These are phyloP conservation scores for Schizopygopsis pylzovi DNA, from an alignment of 2,797 vertebrate species.

Conservation along the genomic window DNA sequence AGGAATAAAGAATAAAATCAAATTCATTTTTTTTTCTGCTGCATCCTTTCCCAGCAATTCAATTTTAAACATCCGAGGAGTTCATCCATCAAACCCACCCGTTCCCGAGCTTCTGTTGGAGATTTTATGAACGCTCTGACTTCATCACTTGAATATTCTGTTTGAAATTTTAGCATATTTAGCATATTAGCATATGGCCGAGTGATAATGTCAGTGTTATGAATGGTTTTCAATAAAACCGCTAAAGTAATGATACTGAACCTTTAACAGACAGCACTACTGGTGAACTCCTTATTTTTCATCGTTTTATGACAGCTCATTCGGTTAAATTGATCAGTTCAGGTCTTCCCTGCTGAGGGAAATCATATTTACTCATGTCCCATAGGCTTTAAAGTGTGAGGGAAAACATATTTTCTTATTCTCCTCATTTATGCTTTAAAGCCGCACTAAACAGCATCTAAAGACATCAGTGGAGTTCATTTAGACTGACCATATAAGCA, in stretches of 20 bases:
- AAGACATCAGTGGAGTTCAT: background rate
- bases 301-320: conserved; percentile 55
- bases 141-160: conserved; percentile 52
- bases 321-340: conserved; percentile 47
- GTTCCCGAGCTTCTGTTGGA: conserved; percentile 61
- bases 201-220: conserved; percentile 52
- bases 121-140: conserved; percentile 54
- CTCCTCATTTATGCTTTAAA: conserved; percentile 23
- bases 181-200: conserved; percentile 49
- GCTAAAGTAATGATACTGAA: conserved; percentile 49
- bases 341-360: conserved; percentile 33
- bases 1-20: conserved; percentile 59
- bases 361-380: conserved; percentile 44
- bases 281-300: conserved; percentile 51
- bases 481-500: conserved; percentile 13
- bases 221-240: conserved; percentile 60
- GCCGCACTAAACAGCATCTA: background rate
- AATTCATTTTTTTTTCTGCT: conserved; percentile 57
- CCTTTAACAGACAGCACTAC: conserved; percentile 46
- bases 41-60: conserved; percentile 55
- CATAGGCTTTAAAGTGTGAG: conserved; percentile 26
- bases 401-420: conserved; percentile 38
- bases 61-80: conserved; percentile 61
- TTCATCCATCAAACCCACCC: conserved; percentile 59
- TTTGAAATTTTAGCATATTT: background rate